Percentiles rank a stretch among this genome's conserved stretches.
These are phyloP conservation scores for Hydrozoanthus gracilis DNA, from an alignment of 92 coral and sea anemone species.

Conservation along the genomic window DNA sequence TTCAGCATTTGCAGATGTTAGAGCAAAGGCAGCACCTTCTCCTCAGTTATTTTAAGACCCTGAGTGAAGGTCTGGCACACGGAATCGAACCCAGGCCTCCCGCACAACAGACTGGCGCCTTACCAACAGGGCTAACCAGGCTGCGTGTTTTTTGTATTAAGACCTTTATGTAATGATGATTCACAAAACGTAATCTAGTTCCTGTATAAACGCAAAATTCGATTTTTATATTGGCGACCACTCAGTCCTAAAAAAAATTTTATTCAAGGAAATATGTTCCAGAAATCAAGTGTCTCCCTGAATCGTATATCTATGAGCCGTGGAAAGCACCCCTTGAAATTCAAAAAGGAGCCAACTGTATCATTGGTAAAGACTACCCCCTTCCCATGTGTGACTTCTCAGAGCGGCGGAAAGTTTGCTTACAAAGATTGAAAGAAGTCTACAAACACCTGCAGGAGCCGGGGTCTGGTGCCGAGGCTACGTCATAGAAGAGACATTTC, in stretches of 20 bases:
- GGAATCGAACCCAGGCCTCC: no score
- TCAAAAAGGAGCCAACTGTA: constrained; percentile 81
- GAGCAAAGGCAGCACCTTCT: no score
- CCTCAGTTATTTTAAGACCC: no score
- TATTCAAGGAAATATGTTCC: constrained; percentile 83
- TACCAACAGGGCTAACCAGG: no score
- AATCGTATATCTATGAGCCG: constrained; percentile 86
- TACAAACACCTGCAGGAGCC: constrained; percentile 67
- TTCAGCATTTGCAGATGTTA: no score
- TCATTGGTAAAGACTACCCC: constrained; percentile 89
- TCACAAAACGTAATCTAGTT: no score
- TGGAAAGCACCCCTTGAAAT: constrained; percentile 82
- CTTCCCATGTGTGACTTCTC: constrained; percentile 69
- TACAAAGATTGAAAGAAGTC: constrained; percentile 70
- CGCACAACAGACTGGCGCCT: no score
- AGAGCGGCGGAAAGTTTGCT: constrained; percentile 72
- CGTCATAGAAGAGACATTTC: not conserved
- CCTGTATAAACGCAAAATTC: no score
- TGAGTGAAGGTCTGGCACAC: no score
- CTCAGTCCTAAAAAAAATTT: not conserved
- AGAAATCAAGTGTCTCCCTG: constrained; percentile 84
- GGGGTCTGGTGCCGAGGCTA: constrained; percentile 57
- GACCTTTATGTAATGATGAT: not conserved
- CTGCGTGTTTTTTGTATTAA: not conserved
- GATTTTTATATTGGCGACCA: no score